Conservation (phyloP, 1,140 invertebrate genomes). For the Ridgeia piscesae region DNA sequence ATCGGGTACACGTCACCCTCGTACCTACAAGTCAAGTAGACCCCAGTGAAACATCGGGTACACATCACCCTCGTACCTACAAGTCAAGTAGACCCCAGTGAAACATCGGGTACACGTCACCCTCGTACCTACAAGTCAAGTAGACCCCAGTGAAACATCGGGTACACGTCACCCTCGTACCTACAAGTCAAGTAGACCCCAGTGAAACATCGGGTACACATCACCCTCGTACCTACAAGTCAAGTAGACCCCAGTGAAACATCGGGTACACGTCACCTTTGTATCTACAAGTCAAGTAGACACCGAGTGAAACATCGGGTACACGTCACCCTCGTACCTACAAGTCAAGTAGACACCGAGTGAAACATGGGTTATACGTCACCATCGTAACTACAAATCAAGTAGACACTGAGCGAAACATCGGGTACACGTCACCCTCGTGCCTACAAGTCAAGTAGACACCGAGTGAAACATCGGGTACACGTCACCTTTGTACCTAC, state of each 20-base stretch:
- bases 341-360: slow-evolving; percentile 7
- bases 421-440: too few species aligned
- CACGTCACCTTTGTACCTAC: slow-evolving; percentile 61
- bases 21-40: slow-evolving; percentile 21
- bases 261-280: too few species aligned
- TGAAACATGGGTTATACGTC: not conserved
- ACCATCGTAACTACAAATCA: too few species aligned
- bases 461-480: slow-evolving; percentile 85
- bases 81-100: too few species aligned
- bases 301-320: slow-evolving; percentile 81
- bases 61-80: too few species aligned
- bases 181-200: slow-evolving; percentile 16
- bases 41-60: too few species aligned
- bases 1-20: slow-evolving; percentile 72
- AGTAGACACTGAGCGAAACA: too few species aligned
- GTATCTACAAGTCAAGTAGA: slow-evolving; percentile 56
- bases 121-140: not conserved
- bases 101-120: too few species aligned
- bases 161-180: slow-evolving; percentile 67
- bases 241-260: too few species aligned
- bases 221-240: too few species aligned
- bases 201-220: not conserved
- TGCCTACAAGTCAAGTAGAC: not conserved
- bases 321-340: slow-evolving; percentile 63
- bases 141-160: slow-evolving; percentile 77